These are phyloP conservation scores for Heliopora coerulea DNA, from an alignment of 92 coral and sea anemone species.

Conservation along the genomic window DNA sequence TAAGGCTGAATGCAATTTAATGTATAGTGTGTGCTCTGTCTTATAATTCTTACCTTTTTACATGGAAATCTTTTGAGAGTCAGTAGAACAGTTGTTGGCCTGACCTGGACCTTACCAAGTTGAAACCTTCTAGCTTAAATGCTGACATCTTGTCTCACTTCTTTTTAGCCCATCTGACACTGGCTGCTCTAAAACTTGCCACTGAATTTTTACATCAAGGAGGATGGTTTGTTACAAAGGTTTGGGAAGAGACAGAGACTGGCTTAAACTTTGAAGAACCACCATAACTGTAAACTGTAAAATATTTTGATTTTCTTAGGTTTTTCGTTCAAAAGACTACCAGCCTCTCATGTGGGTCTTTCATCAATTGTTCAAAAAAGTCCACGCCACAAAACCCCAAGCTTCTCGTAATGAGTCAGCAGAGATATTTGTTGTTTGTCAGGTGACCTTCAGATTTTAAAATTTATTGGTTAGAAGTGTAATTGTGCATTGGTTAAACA, in stretches of 20 bases:
- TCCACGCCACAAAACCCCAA: constrained; percentile 95
- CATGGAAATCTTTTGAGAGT: too few species aligned
- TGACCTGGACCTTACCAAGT: too few species aligned
- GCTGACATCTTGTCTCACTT: too few species aligned
- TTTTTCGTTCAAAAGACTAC: constrained; percentile 94
- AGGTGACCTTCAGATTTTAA: constrained; percentile 55
- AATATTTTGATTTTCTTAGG: constrained; percentile 67
- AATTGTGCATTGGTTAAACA: too few species aligned
- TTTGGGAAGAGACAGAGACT: constrained; percentile 19
- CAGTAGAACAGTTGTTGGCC: too few species aligned
- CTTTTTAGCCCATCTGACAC: constrained; percentile 77
- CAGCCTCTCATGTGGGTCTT: constrained; percentile 95
- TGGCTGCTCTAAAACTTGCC: constrained; percentile 86
- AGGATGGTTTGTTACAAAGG: constrained; percentile 99
- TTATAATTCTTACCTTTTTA: too few species aligned
- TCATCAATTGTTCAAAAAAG: constrained; percentile 89
- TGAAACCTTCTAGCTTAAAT: too few species aligned
- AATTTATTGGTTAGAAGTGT: too few species aligned
- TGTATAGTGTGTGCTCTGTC: too few species aligned
- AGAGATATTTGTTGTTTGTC: constrained; percentile 95
- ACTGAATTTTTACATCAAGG: constrained; percentile 83
- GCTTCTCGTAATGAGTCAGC: constrained; percentile 98
- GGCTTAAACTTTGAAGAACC: too few species aligned
- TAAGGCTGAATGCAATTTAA: too few species aligned
- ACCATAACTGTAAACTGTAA: too few species aligned